A percentile compares a stretch with the other conserved stretches of the same genome.
Evolutionary conservation across 1,140 invertebrate genomes (phyloP).

Genomic region (Drosophila auraria): DNA sequence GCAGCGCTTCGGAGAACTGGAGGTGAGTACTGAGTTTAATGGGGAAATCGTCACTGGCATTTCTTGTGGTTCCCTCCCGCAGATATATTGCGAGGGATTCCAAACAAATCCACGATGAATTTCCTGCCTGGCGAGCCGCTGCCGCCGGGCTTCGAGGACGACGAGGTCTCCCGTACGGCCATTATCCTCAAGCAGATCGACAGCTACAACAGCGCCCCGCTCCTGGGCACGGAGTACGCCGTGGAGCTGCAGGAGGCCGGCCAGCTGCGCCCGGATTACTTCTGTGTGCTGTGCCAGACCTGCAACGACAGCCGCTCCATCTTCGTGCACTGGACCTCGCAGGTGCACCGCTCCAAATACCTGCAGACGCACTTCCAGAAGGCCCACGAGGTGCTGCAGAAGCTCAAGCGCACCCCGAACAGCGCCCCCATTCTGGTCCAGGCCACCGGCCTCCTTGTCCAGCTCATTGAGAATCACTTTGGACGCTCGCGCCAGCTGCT

Average conservation of each 20-base stretch:
- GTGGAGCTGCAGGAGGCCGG: slow-evolving; percentile 89
- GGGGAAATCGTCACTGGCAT: slow-evolving; percentile 13
- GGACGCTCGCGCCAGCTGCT: slow-evolving; percentile 48
- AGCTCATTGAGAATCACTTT: slow-evolving; percentile 62
- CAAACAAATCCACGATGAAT: slow-evolving; percentile 56
- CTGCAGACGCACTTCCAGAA: slow-evolving; percentile 84
- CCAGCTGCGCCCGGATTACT: slow-evolving; percentile 88
- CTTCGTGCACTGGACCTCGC: slow-evolving; percentile 90
- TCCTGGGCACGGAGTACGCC: slow-evolving; percentile 90
- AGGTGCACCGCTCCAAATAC: slow-evolving; percentile 89
- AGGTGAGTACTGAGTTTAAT: not conserved
- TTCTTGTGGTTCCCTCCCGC: slow-evolving; percentile 14
- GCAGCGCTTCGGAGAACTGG: not conserved
- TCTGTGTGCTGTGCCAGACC: slow-evolving; percentile 91
- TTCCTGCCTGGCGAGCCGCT: slow-evolving; percentile 89
- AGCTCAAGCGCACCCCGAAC: slow-evolving; percentile 26
- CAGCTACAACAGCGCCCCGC: slow-evolving; percentile 84
- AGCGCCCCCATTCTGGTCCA: slow-evolving; percentile 17
- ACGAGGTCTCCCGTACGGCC: slow-evolving; percentile 86
- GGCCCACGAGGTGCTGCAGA: slow-evolving; percentile 49
- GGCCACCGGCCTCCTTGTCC: slow-evolving; percentile 46
- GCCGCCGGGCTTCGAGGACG: slow-evolving; percentile 90
- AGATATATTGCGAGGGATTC: slow-evolving; percentile 9
- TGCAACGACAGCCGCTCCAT: slow-evolving; percentile 91
- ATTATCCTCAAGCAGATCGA: slow-evolving; percentile 87